A percentile compares a stretch with the other conserved stretches of the same genome.
phyloP scores from a whole-genome alignment of 2,888 invertebrate genomes.

The Molorchus minor region DNA sequence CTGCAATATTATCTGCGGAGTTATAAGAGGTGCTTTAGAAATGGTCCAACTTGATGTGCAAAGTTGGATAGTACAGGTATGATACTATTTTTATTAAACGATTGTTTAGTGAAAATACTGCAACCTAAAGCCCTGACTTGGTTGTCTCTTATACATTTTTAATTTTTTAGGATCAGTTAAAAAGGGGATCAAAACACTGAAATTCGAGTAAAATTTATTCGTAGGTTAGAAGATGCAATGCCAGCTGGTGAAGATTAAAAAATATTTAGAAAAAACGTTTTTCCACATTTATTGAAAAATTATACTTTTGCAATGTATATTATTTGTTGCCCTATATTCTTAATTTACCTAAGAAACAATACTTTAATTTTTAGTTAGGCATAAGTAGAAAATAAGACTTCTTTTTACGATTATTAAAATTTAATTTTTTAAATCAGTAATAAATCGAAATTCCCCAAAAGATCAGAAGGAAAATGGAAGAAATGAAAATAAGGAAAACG shows the following conservation, averaged over 20 bases:
- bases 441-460: not conserved
- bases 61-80: conserved; percentile 85
- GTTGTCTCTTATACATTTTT: not conserved
- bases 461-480: not conserved
- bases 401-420: no score
- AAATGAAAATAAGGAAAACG: not conserved
- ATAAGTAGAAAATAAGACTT: no score
- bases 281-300: not conserved
- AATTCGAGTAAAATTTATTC: conserved; percentile 92
- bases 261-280: not conserved
- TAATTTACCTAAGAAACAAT: no score
- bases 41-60: conserved; percentile 98
- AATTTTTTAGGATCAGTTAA: conserved; percentile 83
- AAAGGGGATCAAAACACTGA: conserved; percentile 95
- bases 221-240: conserved; percentile 95
- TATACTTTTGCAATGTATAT: no score
- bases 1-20: conserved; percentile 91
- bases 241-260: conserved; percentile 96
- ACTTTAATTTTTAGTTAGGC: no score
- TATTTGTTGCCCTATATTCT: no score
- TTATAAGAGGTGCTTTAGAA: conserved; percentile 93
- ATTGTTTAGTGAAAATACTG: no score
- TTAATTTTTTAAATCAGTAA: no score
- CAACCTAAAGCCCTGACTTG: no score
- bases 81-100: no score